Evolutionary conservation across 2,797 vertebrate genomes (phyloP), one percentile per base, ranked within the genome.

Genomic region (Pelobates cultripes): DNA sequence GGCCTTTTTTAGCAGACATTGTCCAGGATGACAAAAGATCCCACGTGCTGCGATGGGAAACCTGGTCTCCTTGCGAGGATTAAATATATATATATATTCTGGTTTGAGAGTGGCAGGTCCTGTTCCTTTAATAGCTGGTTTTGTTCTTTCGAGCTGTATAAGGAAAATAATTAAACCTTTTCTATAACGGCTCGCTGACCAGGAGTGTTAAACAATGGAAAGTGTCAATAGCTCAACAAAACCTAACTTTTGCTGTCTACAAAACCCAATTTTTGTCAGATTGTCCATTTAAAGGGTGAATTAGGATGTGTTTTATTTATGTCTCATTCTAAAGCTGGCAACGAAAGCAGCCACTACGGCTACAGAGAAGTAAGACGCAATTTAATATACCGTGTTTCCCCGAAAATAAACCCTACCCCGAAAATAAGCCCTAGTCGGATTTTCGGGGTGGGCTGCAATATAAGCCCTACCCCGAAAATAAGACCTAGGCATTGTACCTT

Each of bases 21-120:
- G 42, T 70, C 68, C 68, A 45, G 68, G 68, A 42, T 42, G 43
- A 70, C 43, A 45, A 45, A 70, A 44, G 68, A 43, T n/a, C 6
- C 17, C 17, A 42, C 42, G 13, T 44, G 13, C 68, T 44, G 68
- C 15, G 68, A 70, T 4, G 13, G 28, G 5, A 3, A 15, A 3
- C 42, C 43, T 3, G 9, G 68, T 7, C 3, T 15, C 13, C 13
- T 70, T 4, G 13, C 6, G 43, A 44, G 41, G 68, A 70, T 70
- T 44, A 15, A 70, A 70, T 28, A 28, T 28, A 28, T 28, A 28
- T 28, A 28, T 28, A 28, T 28, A 28, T 28, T 28, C 28, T 28
- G 28, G 28, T 28, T 28, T 28, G 55, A 12, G 55, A 57, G 9
- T 57, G 55, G 55, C 13, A 57, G 55, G 4, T 4, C 14, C 14